Evolutionary conservation across 2,888 invertebrate genomes (phyloP), one percentile per base, ranked within the genome.

Genomic region (Campoplex nolae): DNA sequence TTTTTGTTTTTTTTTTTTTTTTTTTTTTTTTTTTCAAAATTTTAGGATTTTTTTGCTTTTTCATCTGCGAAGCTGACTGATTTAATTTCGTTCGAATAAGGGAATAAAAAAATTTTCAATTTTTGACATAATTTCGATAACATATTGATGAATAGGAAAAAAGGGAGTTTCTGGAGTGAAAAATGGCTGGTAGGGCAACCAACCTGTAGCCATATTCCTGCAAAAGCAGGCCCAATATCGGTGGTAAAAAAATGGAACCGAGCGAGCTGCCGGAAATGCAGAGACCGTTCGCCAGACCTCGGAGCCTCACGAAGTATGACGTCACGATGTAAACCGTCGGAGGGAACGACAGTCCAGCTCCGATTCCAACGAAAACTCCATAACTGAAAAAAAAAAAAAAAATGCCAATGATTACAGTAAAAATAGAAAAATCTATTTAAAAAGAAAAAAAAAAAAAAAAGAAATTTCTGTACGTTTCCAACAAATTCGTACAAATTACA

Each of bases 321-420:
- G 98, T 98, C 89, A 98, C 98, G 90, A 98, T 98, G 94, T 98
- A 98, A 54, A 98, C 98, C 0, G 98, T 98, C 3, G 98, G 98
- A 0, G 98, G 98, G 95, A 98, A 98, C 0, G 98, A 97, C 11
- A 98, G 95, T 0, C 98, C 98, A 0, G 98, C 98, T 9, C 98
- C 98, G 58, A 96, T 96, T 88, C 98, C 98, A 35, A 98, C 97
- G 92, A 98, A 95, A 18, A 97, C 96, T 76, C 98, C 98, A 94
- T 97, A 98, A 94, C 97, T 98, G 91, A 81, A 94, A 88, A 45
- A 9, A 84, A 51, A 74, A 81, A 11, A 13, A n/a, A 51, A 51
- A 51, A 51, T 18, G 23, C 23, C 23, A 23, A 23, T 0, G 23
- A 8, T 42, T 42, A 9, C 42, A 42, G 42, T 42, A 42, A 42